Evolutionary conservation across 2,113 vertebrate species (phyloP).

Genomic region (Zosterops hypoxanthus): DNA sequence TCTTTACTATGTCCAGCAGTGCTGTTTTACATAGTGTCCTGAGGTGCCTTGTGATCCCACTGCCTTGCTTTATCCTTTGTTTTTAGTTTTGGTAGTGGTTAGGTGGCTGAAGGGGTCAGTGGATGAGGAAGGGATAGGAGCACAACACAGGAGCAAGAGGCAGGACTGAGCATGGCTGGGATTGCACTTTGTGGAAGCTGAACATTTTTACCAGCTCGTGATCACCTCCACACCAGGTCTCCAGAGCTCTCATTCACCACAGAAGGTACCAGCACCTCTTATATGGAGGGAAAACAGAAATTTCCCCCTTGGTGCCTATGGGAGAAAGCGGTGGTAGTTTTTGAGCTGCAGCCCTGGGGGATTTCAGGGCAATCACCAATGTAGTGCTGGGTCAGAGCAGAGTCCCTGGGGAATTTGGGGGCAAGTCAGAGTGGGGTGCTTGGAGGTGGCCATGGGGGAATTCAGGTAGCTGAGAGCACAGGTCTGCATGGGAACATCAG

Average conservation of each 20-base stretch:
- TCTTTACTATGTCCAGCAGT: rapidly evolving
- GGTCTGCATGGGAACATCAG: rapidly evolving
- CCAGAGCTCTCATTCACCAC: background rate
- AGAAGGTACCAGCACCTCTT: background rate
- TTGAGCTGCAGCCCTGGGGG: slow-evolving; percentile 10
- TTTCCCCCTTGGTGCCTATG: background rate
- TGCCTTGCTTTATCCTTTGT: background rate
- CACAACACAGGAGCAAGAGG: background rate
- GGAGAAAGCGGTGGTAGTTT: background rate
- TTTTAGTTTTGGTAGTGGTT: background rate
- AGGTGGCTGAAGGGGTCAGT: background rate
- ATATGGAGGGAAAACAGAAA: background rate
- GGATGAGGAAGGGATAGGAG: background rate
- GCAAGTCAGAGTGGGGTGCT: background rate
- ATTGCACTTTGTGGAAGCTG: background rate
- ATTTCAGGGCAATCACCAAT: slow-evolving; percentile 43
- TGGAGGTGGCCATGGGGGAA: background rate
- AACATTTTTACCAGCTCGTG: rapidly evolving
- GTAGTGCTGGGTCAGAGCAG: background rate
- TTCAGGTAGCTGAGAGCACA: background rate
- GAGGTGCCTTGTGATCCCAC: rapidly evolving
- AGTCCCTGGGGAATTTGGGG: slow-evolving; percentile 61
- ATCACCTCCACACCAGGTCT: background rate
- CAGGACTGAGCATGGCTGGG: background rate
- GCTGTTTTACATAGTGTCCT: rapidly evolving